Evolutionary conservation across 53 echinoderm and acorn worm genomes (phyloP).

Genomic region (Pentamera pediparva): DNA sequence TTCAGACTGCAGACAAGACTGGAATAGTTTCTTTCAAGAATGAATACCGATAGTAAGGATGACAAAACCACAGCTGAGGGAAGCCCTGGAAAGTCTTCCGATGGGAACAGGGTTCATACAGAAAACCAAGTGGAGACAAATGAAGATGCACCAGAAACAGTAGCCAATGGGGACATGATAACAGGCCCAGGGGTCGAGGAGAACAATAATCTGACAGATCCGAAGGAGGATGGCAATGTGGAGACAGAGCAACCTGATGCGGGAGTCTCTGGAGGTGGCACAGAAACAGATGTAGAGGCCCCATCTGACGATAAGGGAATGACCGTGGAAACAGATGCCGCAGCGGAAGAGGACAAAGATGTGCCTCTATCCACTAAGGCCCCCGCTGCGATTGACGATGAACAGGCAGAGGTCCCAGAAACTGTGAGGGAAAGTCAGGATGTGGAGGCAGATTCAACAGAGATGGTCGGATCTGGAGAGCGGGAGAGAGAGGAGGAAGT

Average conservation of each 20-base stretch:
- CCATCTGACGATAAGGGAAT: background rate
- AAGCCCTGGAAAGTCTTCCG: too few relatives aligned
- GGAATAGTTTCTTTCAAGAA: too few relatives aligned
- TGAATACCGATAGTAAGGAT: too few relatives aligned
- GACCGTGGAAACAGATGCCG: background rate
- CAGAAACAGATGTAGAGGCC: background rate
- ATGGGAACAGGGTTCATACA: too few relatives aligned
- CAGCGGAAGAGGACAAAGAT: too few relatives aligned
- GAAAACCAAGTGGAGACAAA: slow-evolving; percentile 33
- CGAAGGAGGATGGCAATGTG: slow-evolving; percentile 4
- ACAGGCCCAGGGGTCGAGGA: slow-evolving; percentile 40
- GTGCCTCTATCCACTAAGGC: too few relatives aligned
- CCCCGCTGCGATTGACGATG: too few relatives aligned
- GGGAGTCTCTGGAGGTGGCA: background rate
- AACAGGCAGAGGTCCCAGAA: background rate
- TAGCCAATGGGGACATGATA: slow-evolving; percentile 35
- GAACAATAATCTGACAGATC: too few relatives aligned
- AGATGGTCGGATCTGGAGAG: too few relatives aligned
- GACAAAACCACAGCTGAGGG: too few relatives aligned
- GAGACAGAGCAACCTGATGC: slow-evolving; percentile 34
- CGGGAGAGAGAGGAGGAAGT: background rate
- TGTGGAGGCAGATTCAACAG: too few relatives aligned
- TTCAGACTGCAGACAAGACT: too few relatives aligned
- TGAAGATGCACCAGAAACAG: slow-evolving; percentile 7
- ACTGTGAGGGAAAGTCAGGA: background rate